Percentiles rank a stretch among this genome's conserved stretches.
Evolutionary conservation across 2,113 vertebrate species (phyloP).

Genomic region (Ochotona princeps): DNA sequence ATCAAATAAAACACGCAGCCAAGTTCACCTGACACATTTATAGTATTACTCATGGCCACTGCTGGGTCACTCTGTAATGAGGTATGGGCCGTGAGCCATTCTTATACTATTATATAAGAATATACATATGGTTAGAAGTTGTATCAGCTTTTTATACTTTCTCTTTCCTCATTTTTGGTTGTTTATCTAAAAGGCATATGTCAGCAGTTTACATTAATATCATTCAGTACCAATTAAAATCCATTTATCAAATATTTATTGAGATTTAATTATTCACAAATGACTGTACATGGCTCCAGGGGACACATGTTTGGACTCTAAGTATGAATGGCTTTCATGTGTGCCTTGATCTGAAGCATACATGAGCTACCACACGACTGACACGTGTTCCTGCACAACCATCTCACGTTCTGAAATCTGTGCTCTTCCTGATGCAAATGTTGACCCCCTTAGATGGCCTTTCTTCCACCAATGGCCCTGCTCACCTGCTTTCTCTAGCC

Average conservation of each 20-base stretch:
- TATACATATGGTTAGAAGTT: constrained; percentile 9
- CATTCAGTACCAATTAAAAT: constrained; percentile 23
- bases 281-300: neutral
- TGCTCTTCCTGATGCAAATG: neutral
- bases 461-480: neutral
- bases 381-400: neutral
- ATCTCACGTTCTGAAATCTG: neutral
- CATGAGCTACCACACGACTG: neutral
- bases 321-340: neutral
- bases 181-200: constrained; percentile 41
- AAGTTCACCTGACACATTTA: constrained; percentile 28
- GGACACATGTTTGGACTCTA: neutral
- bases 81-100: constrained; percentile 5
- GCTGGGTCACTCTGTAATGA: constrained; percentile 5
- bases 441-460: neutral
- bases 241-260: constrained; percentile 19
- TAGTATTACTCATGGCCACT: constrained; percentile 15
- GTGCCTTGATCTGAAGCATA: neutral
- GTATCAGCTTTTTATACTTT: constrained; percentile 8
- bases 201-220: constrained; percentile 9
- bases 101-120: neutral
- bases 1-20: constrained; percentile 58
- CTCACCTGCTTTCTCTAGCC: neutral
- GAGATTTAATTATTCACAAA: constrained; percentile 8
- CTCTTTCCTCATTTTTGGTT: neutral